phyloP scores from a whole-genome alignment of 2,113 vertebrate species.

The Tupaia chinensis region DNA sequence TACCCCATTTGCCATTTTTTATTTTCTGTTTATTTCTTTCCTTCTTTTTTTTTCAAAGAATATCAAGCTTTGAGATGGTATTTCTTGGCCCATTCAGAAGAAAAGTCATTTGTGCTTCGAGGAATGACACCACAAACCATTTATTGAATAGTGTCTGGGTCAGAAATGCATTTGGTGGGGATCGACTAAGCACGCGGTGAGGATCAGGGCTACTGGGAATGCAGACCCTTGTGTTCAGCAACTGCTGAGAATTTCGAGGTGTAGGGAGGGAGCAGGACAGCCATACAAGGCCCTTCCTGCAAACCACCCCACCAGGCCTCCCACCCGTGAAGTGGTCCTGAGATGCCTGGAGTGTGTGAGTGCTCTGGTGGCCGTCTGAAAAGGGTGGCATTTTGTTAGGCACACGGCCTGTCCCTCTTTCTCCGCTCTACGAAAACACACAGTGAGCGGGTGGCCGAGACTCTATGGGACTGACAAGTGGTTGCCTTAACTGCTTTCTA shows the following conservation, averaged over 20 bases:
- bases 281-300: rapidly evolving
- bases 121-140: not conserved
- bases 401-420: not conserved
- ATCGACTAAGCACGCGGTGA: no score
- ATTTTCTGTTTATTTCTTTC: slow-evolving; percentile 16
- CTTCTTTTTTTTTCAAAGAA: slow-evolving; percentile 42
- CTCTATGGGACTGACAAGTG: not conserved
- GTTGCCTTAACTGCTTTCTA: not conserved
- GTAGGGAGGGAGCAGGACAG: not conserved
- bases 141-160: not conserved
- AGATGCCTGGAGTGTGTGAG: no score
- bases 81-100: slow-evolving; percentile 41
- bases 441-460: not conserved
- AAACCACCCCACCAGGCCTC: no score
- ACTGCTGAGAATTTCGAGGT: not conserved
- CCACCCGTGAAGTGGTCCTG: no score
- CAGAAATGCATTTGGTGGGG: not conserved
- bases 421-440: not conserved
- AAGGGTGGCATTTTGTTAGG: not conserved
- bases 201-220: not conserved
- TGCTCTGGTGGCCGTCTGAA: not conserved
- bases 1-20: slow-evolving; percentile 58
- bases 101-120: not conserved
- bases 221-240: not conserved
- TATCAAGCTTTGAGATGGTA: slow-evolving; percentile 69